Percentiles rank a stretch among this genome's conserved stretches.
Evolutionary conservation across 2,888 invertebrate species (phyloP).

Genomic region (Cataglyphis altisquamis): DNA sequence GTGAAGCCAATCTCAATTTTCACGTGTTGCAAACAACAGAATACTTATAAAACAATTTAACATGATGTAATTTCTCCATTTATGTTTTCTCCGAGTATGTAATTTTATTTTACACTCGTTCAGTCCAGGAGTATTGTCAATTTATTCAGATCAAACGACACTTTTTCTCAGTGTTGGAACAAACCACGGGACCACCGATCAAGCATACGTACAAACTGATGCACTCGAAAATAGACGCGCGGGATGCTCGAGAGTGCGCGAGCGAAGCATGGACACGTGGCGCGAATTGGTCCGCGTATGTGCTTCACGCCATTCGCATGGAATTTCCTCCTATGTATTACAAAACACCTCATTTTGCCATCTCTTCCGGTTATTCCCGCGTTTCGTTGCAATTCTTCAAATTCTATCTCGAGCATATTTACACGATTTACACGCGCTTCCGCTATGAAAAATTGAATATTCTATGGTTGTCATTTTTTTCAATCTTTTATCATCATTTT

Average conservation of each 20-base stretch:
- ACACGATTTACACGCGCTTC: not conserved
- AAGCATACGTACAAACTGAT: constrained; percentile 56
- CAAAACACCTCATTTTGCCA: not conserved
- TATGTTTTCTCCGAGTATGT: not conserved
- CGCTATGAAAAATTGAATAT: not conserved
- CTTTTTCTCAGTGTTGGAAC: constrained; percentile 6
- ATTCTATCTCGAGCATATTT: constrained; percentile 15
- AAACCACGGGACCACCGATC: constrained; percentile 53
- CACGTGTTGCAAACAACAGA: not conserved
- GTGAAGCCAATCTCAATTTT: not conserved
- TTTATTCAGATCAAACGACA: constrained; percentile 12
- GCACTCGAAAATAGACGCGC: constrained; percentile 69
- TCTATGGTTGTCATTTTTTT: not conserved
- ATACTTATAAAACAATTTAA: constrained; percentile 26
- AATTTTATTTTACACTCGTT: constrained; percentile 1
- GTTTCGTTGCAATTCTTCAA: constrained; percentile 25
- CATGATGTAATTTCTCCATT: not conserved
- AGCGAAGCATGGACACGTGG: constrained; percentile 70
- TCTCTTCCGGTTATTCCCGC: constrained; percentile 40
- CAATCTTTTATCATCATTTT: not conserved
- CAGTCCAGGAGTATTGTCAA: not conserved
- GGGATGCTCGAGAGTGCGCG: constrained; percentile 58
- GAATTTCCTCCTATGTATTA: constrained; percentile 51
- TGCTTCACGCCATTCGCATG: constrained; percentile 42
- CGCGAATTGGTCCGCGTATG: constrained; percentile 42